These are phyloP conservation scores for Falco punctatus DNA, from an alignment of 2,113 vertebrate species.

Conservation along the genomic window DNA sequence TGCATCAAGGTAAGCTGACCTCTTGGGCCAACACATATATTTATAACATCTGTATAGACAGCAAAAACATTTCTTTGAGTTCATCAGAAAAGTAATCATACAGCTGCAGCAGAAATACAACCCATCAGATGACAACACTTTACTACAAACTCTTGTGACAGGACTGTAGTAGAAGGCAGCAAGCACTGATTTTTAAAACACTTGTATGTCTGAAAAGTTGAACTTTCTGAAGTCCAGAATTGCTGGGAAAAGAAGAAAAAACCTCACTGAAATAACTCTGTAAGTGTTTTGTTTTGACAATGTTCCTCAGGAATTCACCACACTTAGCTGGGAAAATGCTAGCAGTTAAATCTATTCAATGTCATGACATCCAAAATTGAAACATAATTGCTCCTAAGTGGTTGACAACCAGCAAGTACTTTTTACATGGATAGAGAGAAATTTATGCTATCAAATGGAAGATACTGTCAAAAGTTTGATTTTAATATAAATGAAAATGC, in stretches of 20 bases:
- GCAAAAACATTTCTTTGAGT: not conserved
- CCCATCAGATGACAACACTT: not conserved
- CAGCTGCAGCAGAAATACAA: constrained; percentile 3
- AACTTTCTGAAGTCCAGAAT: constrained; percentile 44
- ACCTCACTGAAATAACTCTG: not conserved
- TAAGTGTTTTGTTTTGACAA: constrained; percentile 71
- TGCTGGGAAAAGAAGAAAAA: constrained; percentile 11
- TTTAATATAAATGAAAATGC: constrained; percentile 55
- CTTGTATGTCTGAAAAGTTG: constrained; percentile 7
- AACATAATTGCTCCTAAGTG: constrained; percentile 75
- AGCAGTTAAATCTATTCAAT: constrained; percentile 74
- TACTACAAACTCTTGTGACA: not conserved
- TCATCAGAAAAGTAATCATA: not conserved
- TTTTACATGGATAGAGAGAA: constrained; percentile 63
- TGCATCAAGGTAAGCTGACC: constrained; percentile 32
- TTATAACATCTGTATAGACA: constrained; percentile 18
- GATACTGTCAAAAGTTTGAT: constrained; percentile 72
- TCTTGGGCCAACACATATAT: not conserved
- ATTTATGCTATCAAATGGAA: constrained; percentile 69
- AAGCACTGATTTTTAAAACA: constrained; percentile 3
- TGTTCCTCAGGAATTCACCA: constrained; percentile 67
- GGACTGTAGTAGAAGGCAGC: not conserved
- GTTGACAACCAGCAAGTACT: constrained; percentile 73
- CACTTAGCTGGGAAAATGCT: constrained; percentile 62
- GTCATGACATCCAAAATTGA: constrained; percentile 75